Evolutionary conservation across 2,113 vertebrate genomes (phyloP).

Genomic region (Psilopsiagon aymara): DNA sequence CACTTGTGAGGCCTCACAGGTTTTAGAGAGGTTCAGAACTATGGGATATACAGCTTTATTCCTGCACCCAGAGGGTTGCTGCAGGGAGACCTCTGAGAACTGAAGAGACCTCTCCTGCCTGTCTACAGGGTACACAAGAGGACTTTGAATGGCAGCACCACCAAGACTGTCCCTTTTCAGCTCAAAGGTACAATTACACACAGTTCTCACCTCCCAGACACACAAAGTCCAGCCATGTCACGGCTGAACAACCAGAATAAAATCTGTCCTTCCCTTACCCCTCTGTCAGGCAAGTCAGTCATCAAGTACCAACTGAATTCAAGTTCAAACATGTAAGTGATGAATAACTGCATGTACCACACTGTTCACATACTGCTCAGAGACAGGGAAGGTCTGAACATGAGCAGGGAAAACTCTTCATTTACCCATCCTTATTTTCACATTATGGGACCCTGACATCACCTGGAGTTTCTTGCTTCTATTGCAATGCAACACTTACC

Average conservation of each 20-base stretch:
- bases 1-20: not conserved
- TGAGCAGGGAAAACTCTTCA: not conserved
- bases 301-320: not conserved
- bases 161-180: not conserved
- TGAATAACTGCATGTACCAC: not conserved
- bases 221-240: not conserved
- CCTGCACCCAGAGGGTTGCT: not conserved
- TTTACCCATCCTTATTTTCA: not conserved
- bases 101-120: not conserved
- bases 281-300: not conserved
- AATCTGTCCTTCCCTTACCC: not conserved
- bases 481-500: not conserved
- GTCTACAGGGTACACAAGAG: not conserved
- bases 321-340: not conserved
- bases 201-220: not conserved
- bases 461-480: not conserved
- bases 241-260: not conserved
- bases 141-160: not conserved
- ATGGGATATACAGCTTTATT: not conserved
- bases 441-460: not conserved
- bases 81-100: not conserved
- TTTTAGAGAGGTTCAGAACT: not conserved
- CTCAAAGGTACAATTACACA: not conserved
- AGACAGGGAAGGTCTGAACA: not conserved
- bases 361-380: not conserved